These are phyloP conservation scores for Pandemis corylana DNA, from an alignment of 2,888 invertebrate genomes.

Conservation along the genomic window DNA sequence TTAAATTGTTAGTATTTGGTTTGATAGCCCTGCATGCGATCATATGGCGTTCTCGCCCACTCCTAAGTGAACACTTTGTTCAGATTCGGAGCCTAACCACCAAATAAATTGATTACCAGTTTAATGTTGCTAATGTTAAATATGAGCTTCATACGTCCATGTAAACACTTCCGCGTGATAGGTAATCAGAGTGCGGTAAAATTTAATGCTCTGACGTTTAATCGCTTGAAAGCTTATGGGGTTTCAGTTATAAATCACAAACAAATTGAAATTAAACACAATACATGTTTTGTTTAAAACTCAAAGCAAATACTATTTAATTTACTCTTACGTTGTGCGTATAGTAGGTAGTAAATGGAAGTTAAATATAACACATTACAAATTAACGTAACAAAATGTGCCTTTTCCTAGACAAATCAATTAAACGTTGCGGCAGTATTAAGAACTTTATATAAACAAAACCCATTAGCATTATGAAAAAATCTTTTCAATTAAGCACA, in stretches of 20 bases:
- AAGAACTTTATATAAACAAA: not conserved
- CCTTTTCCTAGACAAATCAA: not conserved
- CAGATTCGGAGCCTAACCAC: slow-evolving; percentile 13
- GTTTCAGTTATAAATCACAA: not conserved
- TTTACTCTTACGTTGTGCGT: not conserved
- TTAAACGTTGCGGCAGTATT: not conserved
- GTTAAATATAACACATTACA: no score
- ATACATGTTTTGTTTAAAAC: not conserved
- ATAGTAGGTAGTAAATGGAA: no score
- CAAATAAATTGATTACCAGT: slow-evolving; percentile 10
- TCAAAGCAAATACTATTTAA: not conserved
- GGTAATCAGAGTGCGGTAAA: slow-evolving; percentile 4
- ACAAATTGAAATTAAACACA: slow-evolving; percentile 1
- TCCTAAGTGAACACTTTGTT: slow-evolving; percentile 23
- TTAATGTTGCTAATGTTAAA: slow-evolving; percentile 1
- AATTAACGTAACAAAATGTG: not conserved
- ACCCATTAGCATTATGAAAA: not conserved
- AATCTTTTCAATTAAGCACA: slow-evolving; percentile 40
- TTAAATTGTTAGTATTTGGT: not conserved
- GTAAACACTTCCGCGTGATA: slow-evolving; percentile 1
- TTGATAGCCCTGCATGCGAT: not conserved
- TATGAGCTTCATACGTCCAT: not conserved
- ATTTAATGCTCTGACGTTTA: slow-evolving; percentile 4
- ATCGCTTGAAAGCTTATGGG: slow-evolving; percentile 1
- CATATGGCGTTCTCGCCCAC: slow-evolving; percentile 8